Evolutionary conservation across 2,888 invertebrate genomes (phyloP), one percentile per base, ranked within the genome.

Genomic region (Brenthis ino): DNA sequence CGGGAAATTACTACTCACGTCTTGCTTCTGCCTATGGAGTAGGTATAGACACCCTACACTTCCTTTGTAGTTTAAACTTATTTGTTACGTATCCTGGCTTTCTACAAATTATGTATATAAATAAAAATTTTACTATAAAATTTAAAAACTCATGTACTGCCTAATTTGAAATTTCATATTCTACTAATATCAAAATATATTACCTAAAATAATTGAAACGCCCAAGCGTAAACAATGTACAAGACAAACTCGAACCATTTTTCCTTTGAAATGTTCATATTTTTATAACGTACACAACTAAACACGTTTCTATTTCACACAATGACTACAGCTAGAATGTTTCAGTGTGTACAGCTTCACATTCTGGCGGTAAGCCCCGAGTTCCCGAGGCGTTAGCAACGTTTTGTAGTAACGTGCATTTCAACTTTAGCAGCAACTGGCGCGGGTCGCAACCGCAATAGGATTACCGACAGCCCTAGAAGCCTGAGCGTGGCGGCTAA

Each of bases 381-480:
- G 51, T 53, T 53, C 61, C 61, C 61, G 61, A 53, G 61, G 61
- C 61, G 33, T 63, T 53, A 53, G 33, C 33, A 63, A 33, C 61
- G 61, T 66, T 66, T 28, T 66, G 65, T 65, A 51, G 80, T 79
- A 80, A 76, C 77, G 76, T 72, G 74, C 72, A 76, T 76, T 80
- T 79, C 75, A 87, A 89, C 86, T 88, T 89, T 86, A 80, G 84
- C 77, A 83, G 79, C 83, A 83, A 85, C 83, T 82, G 82, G 83
- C 79, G 80, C 79, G 82, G 82, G 83, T 80, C 82, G 79, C 75
- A 78, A 80, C 88, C 89, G 80, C 89, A 91, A 90, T 87, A 87
- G 89, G 89, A 90, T 90, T 90, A 88, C 85, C 80, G 79, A 82
- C 84, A 85, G 80, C 85, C 82, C 82, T 84, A 85, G 85, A 69